Base-by-base conservation (phyloP, 1,140 invertebrate genomes). In the Cydia pomonella region DNA sequence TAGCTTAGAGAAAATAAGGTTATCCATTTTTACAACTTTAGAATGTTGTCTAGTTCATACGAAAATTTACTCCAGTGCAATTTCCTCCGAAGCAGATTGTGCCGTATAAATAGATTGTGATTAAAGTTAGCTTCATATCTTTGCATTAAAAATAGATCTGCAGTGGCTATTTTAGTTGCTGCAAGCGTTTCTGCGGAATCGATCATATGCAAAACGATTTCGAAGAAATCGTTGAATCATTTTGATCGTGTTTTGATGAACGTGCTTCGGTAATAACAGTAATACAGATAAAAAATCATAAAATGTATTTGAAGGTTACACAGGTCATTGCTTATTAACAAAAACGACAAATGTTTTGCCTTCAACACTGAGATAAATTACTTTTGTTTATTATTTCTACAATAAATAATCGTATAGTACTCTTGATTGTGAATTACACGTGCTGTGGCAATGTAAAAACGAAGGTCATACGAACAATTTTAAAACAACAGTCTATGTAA, bases 251-350 rank as follows among this genome's bases (percentile, higher is more conserved):
- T 53, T 21, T 53, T 18, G 16, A 59, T 59, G 21, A 59, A 59
- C 18, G 18, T 59, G 50, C n/a, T 18, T 59, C 16, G 50, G 18
- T 59, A 59, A 59, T 50, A 59, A 59, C 18, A 50, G 13, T n/a
- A 4, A 50, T 50, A 16, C 16, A 21, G 50, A 21, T 59, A 59
- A 59, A 21, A 53, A 53, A 18, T 23, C 21, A 9, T 21, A 50
- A 50, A 50, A 18, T 18, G 18, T 59, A 59, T 59, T 18, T 12
- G 18, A 59, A 59, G 53, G 9, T 59, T 59, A 23, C n/a, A 12
- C 18, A 59, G 53, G 53, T 59, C 53, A 59, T 59, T 59, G 47
- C 50, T 53, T 53, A 23, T 59, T 59, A 23, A 59, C 53, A 59
- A 59, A 59, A 59, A 59, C 16, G 7, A 53, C 6, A 18, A 53